Evolutionary conservation across 2,888 invertebrate genomes (phyloP).

Genomic region (Cataglyphis cursor): DNA sequence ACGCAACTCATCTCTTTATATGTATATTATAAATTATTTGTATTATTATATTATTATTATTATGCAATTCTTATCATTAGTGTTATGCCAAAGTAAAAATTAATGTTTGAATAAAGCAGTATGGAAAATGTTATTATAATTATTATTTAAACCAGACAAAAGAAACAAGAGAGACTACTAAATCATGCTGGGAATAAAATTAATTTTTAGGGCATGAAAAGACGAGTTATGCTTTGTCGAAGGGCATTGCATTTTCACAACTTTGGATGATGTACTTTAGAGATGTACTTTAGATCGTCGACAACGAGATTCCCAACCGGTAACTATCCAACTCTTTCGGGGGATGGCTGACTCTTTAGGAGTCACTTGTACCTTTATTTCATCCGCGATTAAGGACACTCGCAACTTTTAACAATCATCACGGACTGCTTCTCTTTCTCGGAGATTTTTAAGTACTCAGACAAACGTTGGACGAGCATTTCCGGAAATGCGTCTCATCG

Average conservation of each 20-base stretch:
- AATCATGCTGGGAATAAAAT: slow-evolving; percentile 4
- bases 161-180: not conserved
- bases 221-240: slow-evolving; percentile 24
- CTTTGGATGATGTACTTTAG: not conserved
- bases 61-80: not conserved
- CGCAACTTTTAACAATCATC: slow-evolving; percentile 60
- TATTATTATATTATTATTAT: slow-evolving; percentile 6
- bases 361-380: slow-evolving; percentile 57
- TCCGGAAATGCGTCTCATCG: slow-evolving; percentile 38
- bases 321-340: slow-evolving; percentile 42
- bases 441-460: slow-evolving; percentile 37
- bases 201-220: slow-evolving; percentile 7
- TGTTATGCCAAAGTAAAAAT: not conserved
- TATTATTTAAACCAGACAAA: not conserved
- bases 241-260: slow-evolving; percentile 24
- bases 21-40: not conserved
- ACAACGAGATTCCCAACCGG: slow-evolving; percentile 17
- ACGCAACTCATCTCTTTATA: not conserved
- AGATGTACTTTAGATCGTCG: slow-evolving; percentile 43
- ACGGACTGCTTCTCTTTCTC: slow-evolving; percentile 28
- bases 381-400: slow-evolving; percentile 59
- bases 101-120: not conserved
- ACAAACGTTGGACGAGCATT: slow-evolving; percentile 44
- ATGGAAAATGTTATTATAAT: not conserved
- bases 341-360: slow-evolving; percentile 32